Base-by-base conservation (phyloP, 2,797 vertebrate species). In the Scomberomorus guttatus region DNA sequence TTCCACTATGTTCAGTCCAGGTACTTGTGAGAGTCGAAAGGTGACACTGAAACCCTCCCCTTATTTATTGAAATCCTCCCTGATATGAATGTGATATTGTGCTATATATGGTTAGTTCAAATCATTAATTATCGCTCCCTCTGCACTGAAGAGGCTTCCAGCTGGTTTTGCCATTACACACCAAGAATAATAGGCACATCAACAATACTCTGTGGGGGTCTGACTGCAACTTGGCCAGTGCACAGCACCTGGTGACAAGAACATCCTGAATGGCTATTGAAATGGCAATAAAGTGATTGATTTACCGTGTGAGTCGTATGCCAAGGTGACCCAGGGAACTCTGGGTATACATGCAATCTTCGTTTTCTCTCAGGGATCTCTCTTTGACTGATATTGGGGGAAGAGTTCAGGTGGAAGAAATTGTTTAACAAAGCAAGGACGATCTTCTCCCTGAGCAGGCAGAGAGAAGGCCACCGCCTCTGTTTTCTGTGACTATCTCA, bases 381-480 rank as follows among this genome's bases (percentile, higher is more conserved):
- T 72, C 70, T 77, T 77, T 82, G 86, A 86, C 72, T 82, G 87
- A 90, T 91, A 82, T 91, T 74, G 89, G 76, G 57, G 83, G 84
- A 88, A 85, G 81, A 94, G 87, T 90, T 95, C 91, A 94, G 46
- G 88, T 81, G 85, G 91, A 95, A 95, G 84, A 94, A 95, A 95
- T 94, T 89, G 58, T 95, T 95, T 93, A 93, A 92, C 83, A 89
- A 92, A 92, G 89, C 90, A 88, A 92, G 90, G 91, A 79, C 84
- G 11, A 86, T 90, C 87, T 92, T 92, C 91, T 90, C 82, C 90
- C 83, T 90, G 87, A 90, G 74, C 75, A 66, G 67, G 51, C 82
- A 89, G 64, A 77, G 77, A 63, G 74, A 79, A 82, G 75, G 80
- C 88, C 79, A 76, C 62, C 61, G 64, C 66, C 71, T 72, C 75